These are phyloP conservation scores for Scaptomyza flava DNA, from an alignment of 2,888 invertebrate species.

Conservation along the genomic window DNA sequence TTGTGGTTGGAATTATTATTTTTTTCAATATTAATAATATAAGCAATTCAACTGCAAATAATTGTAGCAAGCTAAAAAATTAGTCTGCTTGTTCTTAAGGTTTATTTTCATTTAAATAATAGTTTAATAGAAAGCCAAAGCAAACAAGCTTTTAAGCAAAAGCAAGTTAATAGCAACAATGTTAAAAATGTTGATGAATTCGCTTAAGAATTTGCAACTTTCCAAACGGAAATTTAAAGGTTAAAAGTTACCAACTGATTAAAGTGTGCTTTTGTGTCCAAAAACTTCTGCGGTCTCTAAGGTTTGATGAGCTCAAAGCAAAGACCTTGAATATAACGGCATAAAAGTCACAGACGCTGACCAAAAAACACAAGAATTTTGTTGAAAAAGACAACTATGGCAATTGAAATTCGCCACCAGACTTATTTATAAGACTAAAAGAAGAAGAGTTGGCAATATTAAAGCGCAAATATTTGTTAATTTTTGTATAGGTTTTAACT, in stretches of 20 bases:
- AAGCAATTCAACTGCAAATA: neutral
- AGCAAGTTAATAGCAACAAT: no score
- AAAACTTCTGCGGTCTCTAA: neutral
- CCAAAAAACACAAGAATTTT: neutral
- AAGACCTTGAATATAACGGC: neutral
- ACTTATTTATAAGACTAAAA: neutral
- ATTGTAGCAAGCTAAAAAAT: neutral
- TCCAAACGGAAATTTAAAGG: no score
- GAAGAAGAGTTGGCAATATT: neutral
- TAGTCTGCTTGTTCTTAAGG: no score
- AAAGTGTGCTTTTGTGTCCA: neutral
- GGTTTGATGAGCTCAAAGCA: neutral
- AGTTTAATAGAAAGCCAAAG: no score
- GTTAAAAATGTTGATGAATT: no score
- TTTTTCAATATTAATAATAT: neutral
- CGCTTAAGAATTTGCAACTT: no score
- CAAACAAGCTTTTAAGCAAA: neutral
- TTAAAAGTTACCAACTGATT: no score
- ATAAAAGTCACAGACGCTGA: neutral
- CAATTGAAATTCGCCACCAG: constrained; percentile 4
- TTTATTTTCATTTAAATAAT: no score
- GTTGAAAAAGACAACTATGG: neutral
- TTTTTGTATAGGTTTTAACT: no score
- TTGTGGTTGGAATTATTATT: constrained; percentile 1
- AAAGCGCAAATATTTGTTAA: neutral